phyloP scores from a whole-genome alignment of 2,888 invertebrate genomes.

The Pollenia amentaria region DNA sequence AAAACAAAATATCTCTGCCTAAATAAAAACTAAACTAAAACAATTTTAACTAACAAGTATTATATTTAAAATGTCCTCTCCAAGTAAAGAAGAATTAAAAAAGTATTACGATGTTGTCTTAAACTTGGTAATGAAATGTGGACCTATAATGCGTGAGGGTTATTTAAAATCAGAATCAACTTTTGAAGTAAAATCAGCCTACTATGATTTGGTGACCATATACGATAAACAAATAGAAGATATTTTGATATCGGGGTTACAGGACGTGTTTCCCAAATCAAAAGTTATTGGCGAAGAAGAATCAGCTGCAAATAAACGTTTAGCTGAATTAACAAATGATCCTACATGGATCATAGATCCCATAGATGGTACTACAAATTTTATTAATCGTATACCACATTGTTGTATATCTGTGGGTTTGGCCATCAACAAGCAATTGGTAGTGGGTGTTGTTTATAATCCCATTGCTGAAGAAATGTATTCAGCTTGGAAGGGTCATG shows the following conservation, averaged over 20 bases:
- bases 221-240: conserved; percentile 92
- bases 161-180: conserved; percentile 80
- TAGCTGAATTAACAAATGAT: conserved; percentile 87
- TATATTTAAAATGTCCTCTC: conserved; percentile 67
- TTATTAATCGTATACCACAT: conserved; percentile 89
- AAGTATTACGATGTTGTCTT: conserved; percentile 81
- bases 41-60: conserved; percentile 34
- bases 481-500: conserved; percentile 89
- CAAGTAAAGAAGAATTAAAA: conserved; percentile 77
- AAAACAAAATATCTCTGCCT: not conserved
- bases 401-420: conserved; percentile 90
- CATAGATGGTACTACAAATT: conserved; percentile 95
- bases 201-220: conserved; percentile 91
- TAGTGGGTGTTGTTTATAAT: conserved; percentile 91
- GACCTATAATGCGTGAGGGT: conserved; percentile 82
- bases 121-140: conserved; percentile 82
- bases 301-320: conserved; percentile 80
- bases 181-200: conserved; percentile 85
- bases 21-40: conserved; percentile 28
- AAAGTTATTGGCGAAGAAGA: conserved; percentile 93
- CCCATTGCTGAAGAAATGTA: conserved; percentile 90
- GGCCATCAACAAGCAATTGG: conserved; percentile 86
- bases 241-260: conserved; percentile 87
- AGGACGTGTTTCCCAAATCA: conserved; percentile 87
- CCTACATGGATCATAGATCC: conserved; percentile 96